phyloP scores from a whole-genome alignment of 1,140 invertebrate genomes.

The Cydia strobilella region DNA sequence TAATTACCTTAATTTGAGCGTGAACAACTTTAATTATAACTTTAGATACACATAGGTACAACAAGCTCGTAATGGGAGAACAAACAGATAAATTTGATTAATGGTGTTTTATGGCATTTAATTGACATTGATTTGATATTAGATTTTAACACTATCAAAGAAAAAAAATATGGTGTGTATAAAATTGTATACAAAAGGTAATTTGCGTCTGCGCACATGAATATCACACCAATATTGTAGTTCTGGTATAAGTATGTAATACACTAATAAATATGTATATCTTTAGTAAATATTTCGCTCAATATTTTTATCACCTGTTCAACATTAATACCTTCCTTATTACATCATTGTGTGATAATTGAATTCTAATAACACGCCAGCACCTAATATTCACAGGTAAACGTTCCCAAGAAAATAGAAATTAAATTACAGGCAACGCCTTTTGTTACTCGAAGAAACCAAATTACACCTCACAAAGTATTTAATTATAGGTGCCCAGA shows the following conservation, averaged over 20 bases:
- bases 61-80: not conserved
- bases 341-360: not conserved
- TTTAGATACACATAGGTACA: not conserved
- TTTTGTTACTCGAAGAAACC: not conserved
- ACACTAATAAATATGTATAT: too few species aligned
- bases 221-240: too few species aligned
- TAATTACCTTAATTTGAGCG: conserved; percentile 20
- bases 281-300: too few species aligned
- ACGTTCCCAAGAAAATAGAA: conserved; percentile 18
- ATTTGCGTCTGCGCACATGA: too few species aligned
- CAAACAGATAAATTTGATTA: not conserved
- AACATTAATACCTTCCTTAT: not conserved
- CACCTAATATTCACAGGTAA: not conserved
- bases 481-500: not conserved
- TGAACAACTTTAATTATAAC: conserved; percentile 6
- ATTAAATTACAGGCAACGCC: conserved; percentile 11
- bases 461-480: conserved; percentile 1
- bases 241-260: too few species aligned
- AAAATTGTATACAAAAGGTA: too few species aligned
- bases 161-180: too few species aligned
- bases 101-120: not conserved
- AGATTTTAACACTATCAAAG: too few species aligned
- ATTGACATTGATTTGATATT: not conserved
- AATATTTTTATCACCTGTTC: not conserved
- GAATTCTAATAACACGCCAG: not conserved